Evolutionary conservation across 2,113 vertebrate species (phyloP).

Genomic region (Ochotona curzoniae): DNA sequence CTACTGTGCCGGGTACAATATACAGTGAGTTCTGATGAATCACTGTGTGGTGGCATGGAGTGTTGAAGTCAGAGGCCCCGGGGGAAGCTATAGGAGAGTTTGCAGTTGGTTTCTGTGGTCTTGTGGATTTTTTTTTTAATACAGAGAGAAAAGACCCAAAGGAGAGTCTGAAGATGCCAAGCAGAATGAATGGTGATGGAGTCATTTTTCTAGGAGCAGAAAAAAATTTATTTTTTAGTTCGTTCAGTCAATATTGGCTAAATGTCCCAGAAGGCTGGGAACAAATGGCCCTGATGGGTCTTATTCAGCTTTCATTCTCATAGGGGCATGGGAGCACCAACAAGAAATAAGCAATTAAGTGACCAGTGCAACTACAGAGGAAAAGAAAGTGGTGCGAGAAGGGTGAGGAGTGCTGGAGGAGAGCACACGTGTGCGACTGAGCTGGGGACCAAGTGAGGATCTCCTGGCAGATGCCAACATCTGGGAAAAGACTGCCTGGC

Average conservation of each 20-base stretch:
- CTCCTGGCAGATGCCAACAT: background rate
- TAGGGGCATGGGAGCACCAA: background rate
- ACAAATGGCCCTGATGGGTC: background rate
- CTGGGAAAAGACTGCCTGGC: background rate
- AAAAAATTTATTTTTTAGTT: background rate
- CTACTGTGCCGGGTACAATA: too few species aligned
- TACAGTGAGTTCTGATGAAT: background rate
- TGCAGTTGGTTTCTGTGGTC: background rate
- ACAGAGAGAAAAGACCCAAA: background rate
- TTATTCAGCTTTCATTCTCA: background rate
- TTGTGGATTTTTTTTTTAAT: background rate
- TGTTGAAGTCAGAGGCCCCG: background rate
- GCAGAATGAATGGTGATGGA: background rate
- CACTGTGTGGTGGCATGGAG: background rate
- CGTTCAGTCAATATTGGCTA: background rate
- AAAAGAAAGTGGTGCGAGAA: too few species aligned
- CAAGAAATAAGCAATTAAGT: background rate
- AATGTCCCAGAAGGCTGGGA: background rate
- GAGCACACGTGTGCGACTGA: background rate
- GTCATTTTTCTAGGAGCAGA: background rate
- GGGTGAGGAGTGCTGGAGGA: background rate
- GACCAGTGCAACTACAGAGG: too few species aligned
- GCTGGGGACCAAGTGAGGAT: background rate
- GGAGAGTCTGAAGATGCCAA: background rate
- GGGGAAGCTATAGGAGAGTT: background rate